Conservation (phyloP, 2,797 vertebrate genomes). For the Sebastes hopkinsi region DNA sequence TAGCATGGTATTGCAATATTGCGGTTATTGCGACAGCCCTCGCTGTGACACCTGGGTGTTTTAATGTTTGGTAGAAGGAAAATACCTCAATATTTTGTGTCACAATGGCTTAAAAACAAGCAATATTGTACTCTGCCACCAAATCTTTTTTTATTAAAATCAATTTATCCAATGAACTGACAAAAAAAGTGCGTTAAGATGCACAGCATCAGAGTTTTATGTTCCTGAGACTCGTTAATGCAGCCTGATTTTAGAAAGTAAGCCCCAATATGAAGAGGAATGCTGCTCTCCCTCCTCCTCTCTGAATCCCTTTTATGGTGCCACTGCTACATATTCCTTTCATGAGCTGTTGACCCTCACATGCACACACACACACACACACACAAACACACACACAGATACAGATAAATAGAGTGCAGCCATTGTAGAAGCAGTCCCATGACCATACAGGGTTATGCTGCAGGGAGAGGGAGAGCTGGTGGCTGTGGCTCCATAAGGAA, state of each 20-base stretch:
- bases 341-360: constrained; percentile 5
- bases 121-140: neutral
- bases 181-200: neutral
- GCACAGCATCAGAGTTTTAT: neutral
- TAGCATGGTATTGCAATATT: neutral
- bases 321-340: constrained; percentile 50
- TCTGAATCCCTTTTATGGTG: constrained; percentile 74
- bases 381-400: constrained; percentile 16
- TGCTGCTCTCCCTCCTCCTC: constrained; percentile 36
- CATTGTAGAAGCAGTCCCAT: constrained; percentile 51
- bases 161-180: too few species aligned
- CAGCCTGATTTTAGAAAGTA: neutral
- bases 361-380: constrained; percentile 15
- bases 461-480: constrained; percentile 31
- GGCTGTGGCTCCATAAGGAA: constrained; percentile 39
- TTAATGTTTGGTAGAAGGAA: neutral
- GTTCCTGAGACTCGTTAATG: neutral
- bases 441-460: constrained; percentile 81
- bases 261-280: constrained; percentile 58
- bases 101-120: neutral
- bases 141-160: neutral
- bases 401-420: constrained; percentile 56
- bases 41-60: neutral
- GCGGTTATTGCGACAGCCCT: neutral
- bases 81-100: neutral